Conservation (phyloP, 2,888 invertebrate genomes). For the Acleris holmiana region DNA sequence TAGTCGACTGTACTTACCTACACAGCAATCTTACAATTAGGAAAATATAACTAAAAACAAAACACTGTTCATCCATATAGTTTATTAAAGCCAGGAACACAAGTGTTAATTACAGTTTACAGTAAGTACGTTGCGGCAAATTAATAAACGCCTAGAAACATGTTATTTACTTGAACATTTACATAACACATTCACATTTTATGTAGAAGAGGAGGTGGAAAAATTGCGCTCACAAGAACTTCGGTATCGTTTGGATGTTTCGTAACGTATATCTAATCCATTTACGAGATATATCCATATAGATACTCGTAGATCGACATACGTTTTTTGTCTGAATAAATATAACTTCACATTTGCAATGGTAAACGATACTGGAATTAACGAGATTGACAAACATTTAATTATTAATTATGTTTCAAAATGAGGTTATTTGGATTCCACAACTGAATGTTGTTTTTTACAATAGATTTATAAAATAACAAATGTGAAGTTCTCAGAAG, state of each 20-base stretch:
- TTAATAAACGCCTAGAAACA: constrained; percentile 33
- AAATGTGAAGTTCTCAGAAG: neutral
- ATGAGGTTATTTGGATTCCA: no score
- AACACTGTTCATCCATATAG: constrained; percentile 53
- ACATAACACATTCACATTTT: neutral
- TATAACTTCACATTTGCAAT: neutral
- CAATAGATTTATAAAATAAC: no score
- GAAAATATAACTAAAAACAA: constrained; percentile 33
- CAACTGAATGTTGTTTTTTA: no score
- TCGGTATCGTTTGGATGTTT: no score
- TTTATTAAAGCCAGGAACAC: constrained; percentile 81
- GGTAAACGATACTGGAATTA: no score
- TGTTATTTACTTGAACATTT: neutral
- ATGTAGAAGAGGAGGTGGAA: constrained; percentile 9
- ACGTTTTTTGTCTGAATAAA: neutral
- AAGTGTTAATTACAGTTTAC: constrained; percentile 64
- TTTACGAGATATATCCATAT: no score
- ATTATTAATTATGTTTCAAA: no score
- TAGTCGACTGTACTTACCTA: no score
- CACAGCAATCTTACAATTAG: neutral
- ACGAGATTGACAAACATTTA: no score
- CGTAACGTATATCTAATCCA: neutral
- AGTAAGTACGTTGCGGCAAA: constrained; percentile 50
- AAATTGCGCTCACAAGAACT: constrained; percentile 16
- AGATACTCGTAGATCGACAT: no score